Base-by-base conservation (phyloP, 2,113 vertebrate genomes). In the Morphnarchus princeps region DNA sequence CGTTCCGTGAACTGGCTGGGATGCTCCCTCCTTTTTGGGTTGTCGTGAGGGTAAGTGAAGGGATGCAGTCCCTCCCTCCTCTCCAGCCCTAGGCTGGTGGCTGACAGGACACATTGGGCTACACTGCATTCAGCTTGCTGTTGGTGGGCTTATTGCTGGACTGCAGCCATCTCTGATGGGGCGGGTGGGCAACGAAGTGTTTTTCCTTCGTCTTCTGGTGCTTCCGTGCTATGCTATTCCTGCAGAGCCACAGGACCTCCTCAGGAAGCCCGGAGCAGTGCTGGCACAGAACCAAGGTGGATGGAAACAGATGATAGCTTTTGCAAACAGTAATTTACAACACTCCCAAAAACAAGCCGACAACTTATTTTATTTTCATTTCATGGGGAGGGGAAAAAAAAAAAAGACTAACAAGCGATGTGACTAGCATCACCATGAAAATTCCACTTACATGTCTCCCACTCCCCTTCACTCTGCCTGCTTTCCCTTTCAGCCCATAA, bases 401-500 rank as follows among this genome's bases (percentile, higher is more conserved):
- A 85, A 31, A 40, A 17, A 38, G 11, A 16, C 52, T 72, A 69
- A 7, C 16, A 22, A 40, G 32, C 0, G 0, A 29, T 84, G 86
- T 82, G 86, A 52, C 83, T 76, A 36, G 52, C 77, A 71, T 92
- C 76, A 43, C 50, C 50, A 3, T 17, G 29, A 92, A 34, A 5
- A 5, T 3, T 79, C 26, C 0, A 0, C 42, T 82, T 54, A 40
- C 45, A 2, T 11, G 62, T 66, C 34, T 71, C 36, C 73, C 36
- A 9, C 84, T 85, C 4, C 0, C 47, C 55, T 65, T 93, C 42
- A 38, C 61, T 84, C 28, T 57, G 82, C 29, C 76, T 55, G 58
- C 87, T 82, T 85, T 69, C 66, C 28, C 49, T 65, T 89, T 80
- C 62, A 90, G 84, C 57, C 86, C 74, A 5, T 93, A 91, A 97